Percentiles rank a stretch among this genome's conserved stretches.
Conservation (phyloP, 2,797 vertebrate species). For the Malurus leucopterus region DNA sequence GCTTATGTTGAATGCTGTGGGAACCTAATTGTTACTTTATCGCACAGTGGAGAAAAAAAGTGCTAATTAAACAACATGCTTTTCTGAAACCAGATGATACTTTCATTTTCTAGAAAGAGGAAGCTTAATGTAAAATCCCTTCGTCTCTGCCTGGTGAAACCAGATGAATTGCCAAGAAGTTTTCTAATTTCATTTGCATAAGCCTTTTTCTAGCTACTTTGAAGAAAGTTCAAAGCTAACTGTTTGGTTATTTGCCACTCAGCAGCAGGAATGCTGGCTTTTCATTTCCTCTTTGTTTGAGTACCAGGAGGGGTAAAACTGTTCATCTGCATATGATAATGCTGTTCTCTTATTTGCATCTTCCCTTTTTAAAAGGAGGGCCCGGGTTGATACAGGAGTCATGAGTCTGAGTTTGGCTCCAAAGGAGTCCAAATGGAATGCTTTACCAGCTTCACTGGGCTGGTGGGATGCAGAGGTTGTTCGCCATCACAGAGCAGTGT, state of each 20-base stretch:
- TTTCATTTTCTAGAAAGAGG: slow-evolving; percentile 66
- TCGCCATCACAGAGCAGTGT: not conserved
- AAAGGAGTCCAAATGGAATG: not conserved
- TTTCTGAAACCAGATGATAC: slow-evolving; percentile 52
- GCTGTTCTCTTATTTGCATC: slow-evolving; percentile 4
- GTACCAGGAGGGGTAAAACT: slow-evolving; percentile 5
- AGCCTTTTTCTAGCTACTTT: slow-evolving; percentile 48
- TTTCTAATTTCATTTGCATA: slow-evolving; percentile 64
- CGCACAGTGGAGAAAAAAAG: slow-evolving; percentile 27
- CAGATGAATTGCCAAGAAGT: slow-evolving; percentile 52
- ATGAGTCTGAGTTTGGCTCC: not conserved
- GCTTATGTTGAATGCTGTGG: slow-evolving; percentile 50
- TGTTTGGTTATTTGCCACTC: slow-evolving; percentile 34
- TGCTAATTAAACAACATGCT: slow-evolving; percentile 53
- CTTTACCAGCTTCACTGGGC: not conserved
- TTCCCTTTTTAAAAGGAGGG: not conserved
- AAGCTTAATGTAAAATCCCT: slow-evolving; percentile 52
- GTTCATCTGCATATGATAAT: slow-evolving; percentile 28
- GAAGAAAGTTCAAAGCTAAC: slow-evolving; percentile 52
- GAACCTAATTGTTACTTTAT: slow-evolving; percentile 62
- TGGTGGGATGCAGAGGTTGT: not conserved
- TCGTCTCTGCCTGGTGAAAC: slow-evolving; percentile 39
- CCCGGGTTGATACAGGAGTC: not conserved
- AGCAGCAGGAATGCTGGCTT: slow-evolving; percentile 25
- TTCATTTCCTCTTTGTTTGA: slow-evolving; percentile 19